These are phyloP conservation scores for Orthonevra nobilis DNA, from an alignment of 2,888 invertebrate species.

Conservation along the genomic window DNA sequence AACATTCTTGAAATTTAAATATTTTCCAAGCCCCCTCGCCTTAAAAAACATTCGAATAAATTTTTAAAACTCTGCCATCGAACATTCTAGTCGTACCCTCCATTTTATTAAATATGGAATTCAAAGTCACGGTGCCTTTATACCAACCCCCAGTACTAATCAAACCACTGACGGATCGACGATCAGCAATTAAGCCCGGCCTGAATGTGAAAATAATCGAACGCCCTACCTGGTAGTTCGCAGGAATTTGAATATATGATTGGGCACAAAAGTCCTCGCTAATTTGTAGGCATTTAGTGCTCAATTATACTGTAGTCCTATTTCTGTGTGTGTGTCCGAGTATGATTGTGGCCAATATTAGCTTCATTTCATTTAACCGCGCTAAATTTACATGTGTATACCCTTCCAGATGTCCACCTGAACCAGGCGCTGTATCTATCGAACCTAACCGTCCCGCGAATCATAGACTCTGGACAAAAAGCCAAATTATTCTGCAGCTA, in stretches of 20 bases:
- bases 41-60: no score
- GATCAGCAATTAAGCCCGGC: conserved; percentile 35
- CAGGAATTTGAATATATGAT: conserved; percentile 66
- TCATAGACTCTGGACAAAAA: conserved; percentile 79
- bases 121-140: no score
- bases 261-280: conserved; percentile 41
- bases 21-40: no score
- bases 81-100: no score
- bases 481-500: conserved; percentile 80
- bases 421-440: conserved; percentile 78
- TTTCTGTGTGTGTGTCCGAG: neutral
- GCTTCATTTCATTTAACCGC: conserved; percentile 30
- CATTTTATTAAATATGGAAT: no score
- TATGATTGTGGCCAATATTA: neutral
- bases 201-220: conserved; percentile 38
- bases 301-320: conserved; percentile 28
- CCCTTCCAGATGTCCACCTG: conserved; percentile 75
- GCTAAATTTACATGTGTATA: conserved; percentile 45
- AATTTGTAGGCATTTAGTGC: conserved; percentile 58
- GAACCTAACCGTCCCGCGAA: conserved; percentile 79
- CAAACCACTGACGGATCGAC: neutral
- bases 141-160: no score
- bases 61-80: no score
- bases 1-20: no score
- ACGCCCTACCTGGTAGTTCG: neutral